These are phyloP conservation scores for Liparis tanakae DNA, from an alignment of 2,797 vertebrate genomes.

Conservation along the genomic window DNA sequence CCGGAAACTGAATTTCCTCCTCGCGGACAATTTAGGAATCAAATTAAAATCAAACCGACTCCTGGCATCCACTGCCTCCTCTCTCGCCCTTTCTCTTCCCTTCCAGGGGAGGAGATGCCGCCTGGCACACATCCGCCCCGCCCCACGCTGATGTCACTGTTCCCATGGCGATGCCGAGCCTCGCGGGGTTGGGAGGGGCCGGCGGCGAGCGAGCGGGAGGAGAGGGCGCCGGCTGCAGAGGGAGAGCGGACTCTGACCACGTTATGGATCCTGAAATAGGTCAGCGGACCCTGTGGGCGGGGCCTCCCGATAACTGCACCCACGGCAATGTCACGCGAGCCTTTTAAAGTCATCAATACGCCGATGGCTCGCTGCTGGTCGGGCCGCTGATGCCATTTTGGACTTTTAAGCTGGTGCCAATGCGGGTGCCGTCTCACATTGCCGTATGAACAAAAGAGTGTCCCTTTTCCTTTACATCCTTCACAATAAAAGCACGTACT, in stretches of 20 bases:
- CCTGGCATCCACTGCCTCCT: slow-evolving; percentile 1
- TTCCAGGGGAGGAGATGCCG: slow-evolving; percentile 29
- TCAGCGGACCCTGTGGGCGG: slow-evolving; percentile 54
- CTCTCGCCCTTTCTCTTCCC: slow-evolving; percentile 13
- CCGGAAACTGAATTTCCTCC: neutral
- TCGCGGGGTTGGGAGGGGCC: slow-evolving; percentile 2
- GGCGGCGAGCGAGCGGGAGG: slow-evolving; percentile 14
- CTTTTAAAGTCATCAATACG: slow-evolving; percentile 68
- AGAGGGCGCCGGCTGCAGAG: slow-evolving; percentile 33
- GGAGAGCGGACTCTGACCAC: slow-evolving; percentile 44
- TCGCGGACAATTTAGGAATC: slow-evolving; percentile 10
- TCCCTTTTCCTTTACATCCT: too few species aligned
- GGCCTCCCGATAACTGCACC: slow-evolving; percentile 9
- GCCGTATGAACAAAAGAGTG: neutral
- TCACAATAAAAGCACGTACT: too few species aligned
- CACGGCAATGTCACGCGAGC: slow-evolving; percentile 47
- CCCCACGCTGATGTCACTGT: slow-evolving; percentile 57
- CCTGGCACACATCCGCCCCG: slow-evolving; percentile 34
- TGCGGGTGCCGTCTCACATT: neutral
- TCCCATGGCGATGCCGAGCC: slow-evolving; percentile 61
- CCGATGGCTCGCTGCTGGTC: slow-evolving; percentile 37
- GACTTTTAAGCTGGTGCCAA: slow-evolving; percentile 14
- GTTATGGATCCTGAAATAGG: slow-evolving; percentile 70
- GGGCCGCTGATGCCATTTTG: slow-evolving; percentile 22
- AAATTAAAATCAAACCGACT: neutral